Percentiles rank a stretch among this genome's conserved stretches.
Conservation (phyloP, 2,113 vertebrate species). For the Neopipo cinnamomea region DNA sequence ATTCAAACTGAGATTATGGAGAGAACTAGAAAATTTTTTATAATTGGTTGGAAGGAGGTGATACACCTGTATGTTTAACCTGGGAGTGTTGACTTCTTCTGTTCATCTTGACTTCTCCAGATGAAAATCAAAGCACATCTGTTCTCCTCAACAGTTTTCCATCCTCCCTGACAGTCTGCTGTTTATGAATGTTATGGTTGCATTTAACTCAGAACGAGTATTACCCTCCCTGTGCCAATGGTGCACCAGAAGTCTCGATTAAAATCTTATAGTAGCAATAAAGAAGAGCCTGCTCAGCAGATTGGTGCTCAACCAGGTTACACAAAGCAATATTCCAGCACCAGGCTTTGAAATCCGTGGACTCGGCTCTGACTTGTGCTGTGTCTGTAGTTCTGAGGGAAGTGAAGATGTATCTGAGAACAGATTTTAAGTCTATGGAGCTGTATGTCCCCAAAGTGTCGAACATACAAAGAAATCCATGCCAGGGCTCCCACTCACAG, state of each 20-base stretch:
- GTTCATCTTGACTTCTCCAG: not conserved
- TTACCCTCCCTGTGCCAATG: not conserved
- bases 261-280: not conserved
- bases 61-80: not conserved
- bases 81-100: not conserved
- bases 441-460: not conserved
- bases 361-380: not conserved
- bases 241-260: not conserved
- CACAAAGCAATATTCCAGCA: not conserved
- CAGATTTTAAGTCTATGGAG: not conserved
- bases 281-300: not conserved
- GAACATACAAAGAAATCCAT: not conserved
- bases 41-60: not conserved
- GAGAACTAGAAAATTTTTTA: not conserved
- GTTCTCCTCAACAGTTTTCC: not conserved
- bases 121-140: slow-evolving; percentile 8
- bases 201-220: not conserved
- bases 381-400: not conserved
- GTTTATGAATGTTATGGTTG: not conserved
- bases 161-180: not conserved
- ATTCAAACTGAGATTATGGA: not conserved
- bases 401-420: not conserved
- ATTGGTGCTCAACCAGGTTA: not conserved
- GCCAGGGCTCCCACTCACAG: not conserved
- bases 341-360: not conserved